Conservation (phyloP, 2,113 vertebrate species). For the Pteropus alecto region DNA sequence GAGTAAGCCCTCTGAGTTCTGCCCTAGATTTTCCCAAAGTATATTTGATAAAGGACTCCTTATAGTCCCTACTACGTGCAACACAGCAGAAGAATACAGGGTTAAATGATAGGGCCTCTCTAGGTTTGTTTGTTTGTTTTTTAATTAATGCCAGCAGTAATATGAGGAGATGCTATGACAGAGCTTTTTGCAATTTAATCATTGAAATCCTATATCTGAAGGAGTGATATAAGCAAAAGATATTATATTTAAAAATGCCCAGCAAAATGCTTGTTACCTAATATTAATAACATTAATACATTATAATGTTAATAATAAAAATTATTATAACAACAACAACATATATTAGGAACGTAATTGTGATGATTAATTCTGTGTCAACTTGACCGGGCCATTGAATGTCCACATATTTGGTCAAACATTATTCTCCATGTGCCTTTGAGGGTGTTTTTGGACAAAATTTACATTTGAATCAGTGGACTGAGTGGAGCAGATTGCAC, state of each 20-base stretch:
- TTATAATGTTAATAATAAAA: background rate
- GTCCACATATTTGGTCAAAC: background rate
- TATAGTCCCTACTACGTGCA: background rate
- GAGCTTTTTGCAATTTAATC: background rate
- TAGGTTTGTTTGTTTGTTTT: background rate
- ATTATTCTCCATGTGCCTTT: background rate
- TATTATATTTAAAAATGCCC: background rate
- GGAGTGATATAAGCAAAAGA: background rate
- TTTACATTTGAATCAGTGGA: background rate
- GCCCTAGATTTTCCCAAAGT: background rate
- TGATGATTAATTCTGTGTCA: background rate
- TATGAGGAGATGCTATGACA: background rate
- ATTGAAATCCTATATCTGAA: background rate
- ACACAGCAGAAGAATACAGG: background rate
- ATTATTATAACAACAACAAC: background rate
- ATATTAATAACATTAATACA: background rate
- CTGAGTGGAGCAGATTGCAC: background rate
- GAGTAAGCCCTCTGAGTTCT: background rate
- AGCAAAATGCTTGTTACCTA: background rate
- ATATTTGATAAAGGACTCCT: background rate
- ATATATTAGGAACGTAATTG: background rate
- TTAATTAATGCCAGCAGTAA: background rate
- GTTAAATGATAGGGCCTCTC: background rate
- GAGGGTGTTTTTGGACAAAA: background rate
- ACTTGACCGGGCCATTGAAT: background rate